Conservation (phyloP, 1,140 invertebrate species). For the Cyphomyrmex costatus region DNA sequence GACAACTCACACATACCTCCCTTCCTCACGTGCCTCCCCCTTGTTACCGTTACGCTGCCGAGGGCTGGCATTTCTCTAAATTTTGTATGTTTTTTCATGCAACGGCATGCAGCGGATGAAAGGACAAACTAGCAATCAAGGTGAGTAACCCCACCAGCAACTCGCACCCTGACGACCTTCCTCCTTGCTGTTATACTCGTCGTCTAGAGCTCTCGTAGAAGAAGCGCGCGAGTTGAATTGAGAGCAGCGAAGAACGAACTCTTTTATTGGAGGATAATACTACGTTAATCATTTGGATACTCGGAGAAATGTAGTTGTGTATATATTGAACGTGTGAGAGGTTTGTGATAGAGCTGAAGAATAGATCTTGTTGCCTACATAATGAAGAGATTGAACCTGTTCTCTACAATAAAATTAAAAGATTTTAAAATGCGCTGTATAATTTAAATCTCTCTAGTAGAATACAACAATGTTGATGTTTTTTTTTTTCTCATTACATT, state of each 20-base stretch:
- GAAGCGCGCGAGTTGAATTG: constrained; percentile 5
- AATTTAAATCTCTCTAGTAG: not conserved
- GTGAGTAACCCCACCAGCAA: constrained; percentile 75
- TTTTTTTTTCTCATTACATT: not conserved
- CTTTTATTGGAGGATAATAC: constrained; percentile 10
- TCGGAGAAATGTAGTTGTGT: not conserved
- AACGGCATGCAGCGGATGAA: constrained; percentile 93
- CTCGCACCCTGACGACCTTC: not conserved
- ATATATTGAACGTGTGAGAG: constrained; percentile 1
- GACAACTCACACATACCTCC: constrained; percentile 23
- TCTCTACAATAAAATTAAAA: not conserved
- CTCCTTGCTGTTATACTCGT: not conserved
- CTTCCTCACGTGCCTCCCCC: constrained; percentile 45
- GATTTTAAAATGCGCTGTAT: not conserved
- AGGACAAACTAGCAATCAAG: constrained; percentile 92
- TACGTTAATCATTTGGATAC: not conserved
- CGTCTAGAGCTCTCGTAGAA: not conserved
- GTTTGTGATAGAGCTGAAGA: not conserved
- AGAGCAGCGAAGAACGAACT: constrained; percentile 8
- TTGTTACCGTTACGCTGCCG: constrained; percentile 73
- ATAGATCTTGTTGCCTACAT: not conserved
- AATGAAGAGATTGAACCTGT: constrained; percentile 15
- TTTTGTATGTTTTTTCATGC: constrained; percentile 86
- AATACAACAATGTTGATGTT: not conserved
- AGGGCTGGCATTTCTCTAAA: constrained; percentile 79